phyloP scores from a whole-genome alignment of 2,797 vertebrate species.

The Siniperca undulata region DNA sequence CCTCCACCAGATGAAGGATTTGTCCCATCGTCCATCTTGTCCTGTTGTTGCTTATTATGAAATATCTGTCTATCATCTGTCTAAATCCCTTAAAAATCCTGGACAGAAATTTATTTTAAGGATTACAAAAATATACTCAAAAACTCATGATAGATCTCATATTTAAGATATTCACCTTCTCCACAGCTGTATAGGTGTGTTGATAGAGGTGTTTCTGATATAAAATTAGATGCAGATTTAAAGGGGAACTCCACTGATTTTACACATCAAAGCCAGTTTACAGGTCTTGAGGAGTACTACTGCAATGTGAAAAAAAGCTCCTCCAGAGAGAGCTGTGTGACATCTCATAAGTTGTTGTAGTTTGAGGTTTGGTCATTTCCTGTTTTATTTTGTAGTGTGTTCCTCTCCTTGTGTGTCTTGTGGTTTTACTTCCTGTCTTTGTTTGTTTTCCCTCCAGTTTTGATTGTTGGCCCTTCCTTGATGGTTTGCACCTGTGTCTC shows the following conservation, averaged over 20 bases:
- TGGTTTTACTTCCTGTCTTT: too few relatives aligned
- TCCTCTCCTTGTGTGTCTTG: too few relatives aligned
- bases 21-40: neutral
- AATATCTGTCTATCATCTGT: neutral
- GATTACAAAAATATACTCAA: neutral
- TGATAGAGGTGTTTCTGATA: neutral
- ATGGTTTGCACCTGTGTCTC: too few relatives aligned
- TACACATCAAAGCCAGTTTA: neutral
- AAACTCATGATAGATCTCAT: neutral
- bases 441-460: too few relatives aligned
- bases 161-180: neutral
- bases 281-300: too few relatives aligned
- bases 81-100: neutral
- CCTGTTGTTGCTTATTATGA: neutral
- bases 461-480: too few relatives aligned
- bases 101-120: neutral
- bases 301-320: too few relatives aligned
- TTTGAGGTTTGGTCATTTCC: too few relatives aligned
- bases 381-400: too few relatives aligned
- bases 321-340: too few relatives aligned
- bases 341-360: too few relatives aligned
- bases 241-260: neutral
- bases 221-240: neutral
- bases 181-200: neutral
- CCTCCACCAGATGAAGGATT: constrained; percentile 6